Conservation (phyloP, 2,797 vertebrate genomes). For the Cetoscarus ocellatus region DNA sequence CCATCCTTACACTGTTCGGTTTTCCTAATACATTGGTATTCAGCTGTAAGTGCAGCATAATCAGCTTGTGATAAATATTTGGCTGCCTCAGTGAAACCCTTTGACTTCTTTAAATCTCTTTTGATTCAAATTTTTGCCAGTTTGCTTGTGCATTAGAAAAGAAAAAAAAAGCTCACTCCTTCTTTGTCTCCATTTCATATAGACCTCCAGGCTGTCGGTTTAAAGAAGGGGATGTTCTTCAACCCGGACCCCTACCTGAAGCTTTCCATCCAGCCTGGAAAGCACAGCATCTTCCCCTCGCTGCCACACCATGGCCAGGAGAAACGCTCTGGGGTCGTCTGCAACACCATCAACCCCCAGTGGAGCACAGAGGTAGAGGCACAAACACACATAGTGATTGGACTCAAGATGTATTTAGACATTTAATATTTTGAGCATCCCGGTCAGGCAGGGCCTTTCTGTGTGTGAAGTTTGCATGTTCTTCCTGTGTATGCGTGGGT, state of each 20-base stretch:
- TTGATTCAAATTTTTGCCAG: neutral
- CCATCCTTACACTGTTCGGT: too few relatives aligned
- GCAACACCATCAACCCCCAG: slow-evolving; percentile 96
- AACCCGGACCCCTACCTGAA: slow-evolving; percentile 98
- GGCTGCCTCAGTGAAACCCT: neutral
- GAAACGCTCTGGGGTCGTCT: slow-evolving; percentile 92
- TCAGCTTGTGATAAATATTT: too few relatives aligned
- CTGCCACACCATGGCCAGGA: slow-evolving; percentile 98
- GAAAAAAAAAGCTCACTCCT: neutral
- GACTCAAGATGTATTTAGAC: slow-evolving; percentile 5
- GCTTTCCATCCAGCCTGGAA: slow-evolving; percentile 97
- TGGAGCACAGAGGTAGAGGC: slow-evolving; percentile 83
- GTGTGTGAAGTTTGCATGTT: too few relatives aligned
- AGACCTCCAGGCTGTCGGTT: slow-evolving; percentile 95
- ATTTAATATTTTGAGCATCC: neutral
- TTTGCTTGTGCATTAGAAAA: neutral
- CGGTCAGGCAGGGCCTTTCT: too few relatives aligned
- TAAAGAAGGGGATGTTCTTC: slow-evolving; percentile 99
- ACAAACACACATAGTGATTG: slow-evolving; percentile 6
- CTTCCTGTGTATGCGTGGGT: too few relatives aligned
- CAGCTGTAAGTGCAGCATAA: too few relatives aligned
- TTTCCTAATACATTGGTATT: too few relatives aligned
- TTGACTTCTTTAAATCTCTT: too few relatives aligned
- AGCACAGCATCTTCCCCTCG: slow-evolving; percentile 96
- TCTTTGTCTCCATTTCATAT: neutral